Evolutionary conservation across 2,888 invertebrate species (phyloP), one percentile per base, ranked within the genome.

Genomic region (Nomada ferruginata): DNA sequence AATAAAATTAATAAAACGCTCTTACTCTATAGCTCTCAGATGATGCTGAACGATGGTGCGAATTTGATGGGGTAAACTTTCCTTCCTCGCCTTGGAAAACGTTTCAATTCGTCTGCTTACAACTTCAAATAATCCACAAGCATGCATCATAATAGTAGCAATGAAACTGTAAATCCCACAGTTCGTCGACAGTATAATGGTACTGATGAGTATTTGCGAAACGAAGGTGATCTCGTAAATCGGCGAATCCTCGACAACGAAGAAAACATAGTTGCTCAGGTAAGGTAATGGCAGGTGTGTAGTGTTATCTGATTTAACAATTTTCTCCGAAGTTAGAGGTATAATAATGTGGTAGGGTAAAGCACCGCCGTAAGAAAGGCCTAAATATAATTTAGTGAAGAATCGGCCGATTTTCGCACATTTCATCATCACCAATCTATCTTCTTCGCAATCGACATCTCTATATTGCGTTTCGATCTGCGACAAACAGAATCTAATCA

Each of bases 301-400:
- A 0, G 77, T 74, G 23, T 90, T 91, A 20, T 87, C 83, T 0
- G 73, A 80, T 1, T 85, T 80, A 10, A 90, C 68, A 1, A 85
- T 23, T 13, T 66, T 79, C 9, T 88, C 88, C 1, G 75, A 81
- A 11, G 85, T 60, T 7, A 91, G 47, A 0, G 92, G 92, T 69
- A 92, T 60, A 13, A 93, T 88, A 15, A 92, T 90, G 66, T 92
- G 92, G 86, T 92, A 93, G 1, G 93, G 92, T 11, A 93, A 76
- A 0, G 91, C 92, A 0, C 92, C 92, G 4, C 92, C 92, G 68
- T 92, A 92, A 0, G 90, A 90, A 5, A 92, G 79, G 5, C 92
- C 88, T 57, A 92, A 74, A 73, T 92, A 93, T 7, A 90, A 82
- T 0, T 89, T 83, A 0, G 92, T 92, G 68, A 92, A 92, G 4